Conservation (phyloP, 2,888 invertebrate genomes). For the Calameuta filiformis region DNA sequence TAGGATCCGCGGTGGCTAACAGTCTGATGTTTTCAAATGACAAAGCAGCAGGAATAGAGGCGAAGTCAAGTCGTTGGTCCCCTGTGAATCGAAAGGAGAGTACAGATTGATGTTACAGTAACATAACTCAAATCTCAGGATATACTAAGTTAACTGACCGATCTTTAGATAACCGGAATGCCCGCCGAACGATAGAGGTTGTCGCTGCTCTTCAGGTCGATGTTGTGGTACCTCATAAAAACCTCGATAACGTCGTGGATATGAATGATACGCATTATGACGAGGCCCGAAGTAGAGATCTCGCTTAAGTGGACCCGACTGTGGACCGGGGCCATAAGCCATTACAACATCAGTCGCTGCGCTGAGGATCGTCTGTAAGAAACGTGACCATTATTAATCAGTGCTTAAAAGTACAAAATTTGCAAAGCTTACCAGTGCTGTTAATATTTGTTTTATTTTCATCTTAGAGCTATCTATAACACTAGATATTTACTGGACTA, state of each 20-base stretch:
- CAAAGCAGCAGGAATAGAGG: constrained; percentile 21
- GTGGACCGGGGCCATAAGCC: neutral
- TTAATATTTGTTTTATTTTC: neutral
- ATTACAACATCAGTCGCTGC: neutral
- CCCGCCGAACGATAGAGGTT: constrained; percentile 39
- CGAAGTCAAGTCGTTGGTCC: constrained; percentile 27
- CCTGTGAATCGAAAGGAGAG: constrained; percentile 10
- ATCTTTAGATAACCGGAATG: constrained; percentile 45
- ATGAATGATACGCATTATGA: neutral
- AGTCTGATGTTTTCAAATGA: neutral
- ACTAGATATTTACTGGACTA: neutral
- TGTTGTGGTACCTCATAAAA: neutral
- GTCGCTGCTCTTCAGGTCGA: constrained; percentile 20
- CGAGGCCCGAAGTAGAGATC: neutral
- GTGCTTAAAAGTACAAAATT: neutral
- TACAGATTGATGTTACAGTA: neutral
- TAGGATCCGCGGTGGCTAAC: neutral
- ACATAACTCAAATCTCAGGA: neutral
- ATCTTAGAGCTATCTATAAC: neutral
- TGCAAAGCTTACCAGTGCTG: neutral
- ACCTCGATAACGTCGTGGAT: neutral
- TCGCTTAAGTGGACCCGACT: neutral
- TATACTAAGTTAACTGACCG: constrained; percentile 31
- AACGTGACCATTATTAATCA: neutral
- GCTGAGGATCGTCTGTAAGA: neutral